Evolutionary conservation across 2,888 invertebrate species (phyloP), one percentile per base, ranked within the genome.

Genomic region (Aelia acuminata): DNA sequence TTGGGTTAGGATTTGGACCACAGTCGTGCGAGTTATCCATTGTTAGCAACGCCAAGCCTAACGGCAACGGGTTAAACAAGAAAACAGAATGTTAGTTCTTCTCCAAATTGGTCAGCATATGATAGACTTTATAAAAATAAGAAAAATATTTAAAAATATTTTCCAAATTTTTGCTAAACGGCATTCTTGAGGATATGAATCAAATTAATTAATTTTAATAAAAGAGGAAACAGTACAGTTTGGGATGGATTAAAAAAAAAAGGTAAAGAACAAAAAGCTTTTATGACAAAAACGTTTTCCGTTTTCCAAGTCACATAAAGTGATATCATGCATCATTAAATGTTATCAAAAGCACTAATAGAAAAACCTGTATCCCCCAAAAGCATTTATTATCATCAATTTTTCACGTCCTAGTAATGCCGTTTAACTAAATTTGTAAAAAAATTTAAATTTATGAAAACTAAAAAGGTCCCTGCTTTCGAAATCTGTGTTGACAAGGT

Each of bases 31-130:
- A 89, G 89, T 89, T 89, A 89, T 89, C 88, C 88, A 87, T 88
- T 87, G 89, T 89, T 89, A 89, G 89, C 85, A 89, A 89, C 89
- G 89, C 89, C 89, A 89, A 89, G 89, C 89, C 89, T 89, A 89
- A 89, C 87, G 89, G 87, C 88, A 89, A 86, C 84, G 88, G 89
- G 89, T 89, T 89, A 89, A 89, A 89, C 89, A 89, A 89, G 89
- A 89, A 89, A 89, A 89, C 88, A 89, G 89, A 89, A 89, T 84
- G 89, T 89, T 89, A 89, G 88, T 89, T 84, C 63, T 88, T 88
- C 84, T 87, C 87, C 84, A 87, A 87, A 87, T 87, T 87, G 75
- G 50, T 84, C 80, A 84, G 87, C 84, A 70, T 87, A 87, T 75
- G 53, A 87, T 87, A 87, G 80, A 84, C 39, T 49, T 80, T 80